Evolutionary conservation across 1,140 invertebrate genomes (phyloP).

Genomic region (Forficula auricularia): DNA sequence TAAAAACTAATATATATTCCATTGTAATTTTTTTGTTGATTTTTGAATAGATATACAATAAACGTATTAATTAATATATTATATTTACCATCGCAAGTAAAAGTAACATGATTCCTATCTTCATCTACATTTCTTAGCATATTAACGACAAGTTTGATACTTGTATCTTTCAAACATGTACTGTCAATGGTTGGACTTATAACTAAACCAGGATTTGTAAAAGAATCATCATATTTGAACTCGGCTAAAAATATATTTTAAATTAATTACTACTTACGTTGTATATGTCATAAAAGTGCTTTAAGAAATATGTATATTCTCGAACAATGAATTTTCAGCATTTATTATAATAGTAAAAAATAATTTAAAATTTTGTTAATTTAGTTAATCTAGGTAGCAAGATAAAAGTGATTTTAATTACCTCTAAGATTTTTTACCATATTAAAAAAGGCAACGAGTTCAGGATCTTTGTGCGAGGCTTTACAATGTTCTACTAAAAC

Average conservation of each 20-base stretch:
- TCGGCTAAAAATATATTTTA: constrained; percentile 29
- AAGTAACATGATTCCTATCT: constrained; percentile 45
- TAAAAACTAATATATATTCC: too few relatives aligned
- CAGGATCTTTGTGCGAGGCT: constrained; percentile 43
- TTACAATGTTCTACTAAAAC: constrained; percentile 42
- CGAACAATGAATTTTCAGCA: too few relatives aligned
- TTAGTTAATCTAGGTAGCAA: too few relatives aligned
- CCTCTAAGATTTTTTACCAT: constrained; percentile 59
- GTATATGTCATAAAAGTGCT: too few relatives aligned
- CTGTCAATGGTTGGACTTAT: constrained; percentile 65
- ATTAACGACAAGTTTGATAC: constrained; percentile 70
- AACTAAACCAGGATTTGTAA: constrained; percentile 61
- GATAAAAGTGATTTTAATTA: constrained; percentile 23
- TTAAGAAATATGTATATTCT: too few relatives aligned
- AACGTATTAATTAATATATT: too few relatives aligned
- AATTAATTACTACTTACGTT: background rate
- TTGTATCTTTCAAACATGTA: constrained; percentile 54
- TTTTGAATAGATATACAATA: too few relatives aligned
- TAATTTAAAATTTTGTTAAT: too few relatives aligned
- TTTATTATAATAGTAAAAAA: too few relatives aligned
- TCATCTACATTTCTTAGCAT: constrained; percentile 10
- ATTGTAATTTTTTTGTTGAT: too few relatives aligned
- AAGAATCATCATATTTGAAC: constrained; percentile 44
- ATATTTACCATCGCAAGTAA: constrained; percentile 67
- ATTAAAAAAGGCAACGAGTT: constrained; percentile 57